Evolutionary conservation across 2,113 vertebrate species (phyloP).

Genomic region (Bucco capensis): DNA sequence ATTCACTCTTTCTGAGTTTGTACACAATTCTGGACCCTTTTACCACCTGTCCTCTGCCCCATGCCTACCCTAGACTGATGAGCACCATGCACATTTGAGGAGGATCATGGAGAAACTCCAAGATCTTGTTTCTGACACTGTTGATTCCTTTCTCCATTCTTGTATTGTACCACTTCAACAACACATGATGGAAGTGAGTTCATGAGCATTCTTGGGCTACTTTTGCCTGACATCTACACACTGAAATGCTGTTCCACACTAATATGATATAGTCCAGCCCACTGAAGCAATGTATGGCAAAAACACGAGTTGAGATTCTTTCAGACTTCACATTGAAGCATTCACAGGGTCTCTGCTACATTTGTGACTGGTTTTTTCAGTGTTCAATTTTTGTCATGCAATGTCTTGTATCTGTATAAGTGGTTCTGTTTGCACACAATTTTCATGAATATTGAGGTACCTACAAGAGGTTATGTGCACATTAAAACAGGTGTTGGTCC

Average conservation of each 20-base stretch:
- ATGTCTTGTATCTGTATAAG: background rate
- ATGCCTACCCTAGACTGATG: background rate
- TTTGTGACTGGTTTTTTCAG: background rate
- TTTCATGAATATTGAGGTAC: background rate
- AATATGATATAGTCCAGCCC: background rate
- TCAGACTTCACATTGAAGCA: background rate
- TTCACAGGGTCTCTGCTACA: background rate
- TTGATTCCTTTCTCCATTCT: background rate
- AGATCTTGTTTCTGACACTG: background rate
- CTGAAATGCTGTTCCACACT: background rate
- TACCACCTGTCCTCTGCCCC: background rate
- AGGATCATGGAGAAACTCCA: fast-evolving
- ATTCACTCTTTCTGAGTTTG: background rate
- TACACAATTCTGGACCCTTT: background rate
- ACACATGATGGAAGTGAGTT: fast-evolving
- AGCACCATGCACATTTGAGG: fast-evolving
- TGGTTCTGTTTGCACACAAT: background rate
- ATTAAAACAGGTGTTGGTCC: background rate
- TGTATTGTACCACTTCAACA: background rate
- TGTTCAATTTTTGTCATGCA: background rate
- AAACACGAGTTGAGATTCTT: background rate
- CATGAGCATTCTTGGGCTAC: background rate
- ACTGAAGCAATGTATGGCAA: background rate
- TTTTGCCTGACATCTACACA: background rate
- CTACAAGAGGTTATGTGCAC: background rate